phyloP scores from a whole-genome alignment of 1,140 invertebrate genomes.

The Campodea augens region DNA sequence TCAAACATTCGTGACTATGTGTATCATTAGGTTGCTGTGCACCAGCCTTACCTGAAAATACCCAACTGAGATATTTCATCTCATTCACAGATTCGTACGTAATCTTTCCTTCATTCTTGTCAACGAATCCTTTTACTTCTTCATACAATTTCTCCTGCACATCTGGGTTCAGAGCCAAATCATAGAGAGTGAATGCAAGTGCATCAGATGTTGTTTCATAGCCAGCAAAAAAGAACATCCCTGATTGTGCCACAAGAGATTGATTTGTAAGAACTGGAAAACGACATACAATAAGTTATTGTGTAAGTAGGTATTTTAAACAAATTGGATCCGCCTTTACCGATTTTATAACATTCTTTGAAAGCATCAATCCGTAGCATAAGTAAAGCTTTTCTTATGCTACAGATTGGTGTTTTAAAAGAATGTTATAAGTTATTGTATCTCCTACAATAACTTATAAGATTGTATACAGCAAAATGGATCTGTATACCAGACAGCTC shows the following conservation, averaged over 20 bases:
- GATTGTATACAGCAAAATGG: neutral
- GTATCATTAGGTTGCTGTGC: no score
- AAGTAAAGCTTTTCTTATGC: no score
- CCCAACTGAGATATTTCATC: conserved; percentile 22
- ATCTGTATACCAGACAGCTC: neutral
- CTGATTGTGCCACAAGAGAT: conserved; percentile 24
- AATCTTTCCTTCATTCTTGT: conserved; percentile 1
- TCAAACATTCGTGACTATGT: no score
- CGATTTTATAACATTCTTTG: no score
- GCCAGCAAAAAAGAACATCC: conserved; percentile 21
- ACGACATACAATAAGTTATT: no score
- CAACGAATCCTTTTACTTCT: conserved; percentile 20
- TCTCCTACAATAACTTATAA: no score
- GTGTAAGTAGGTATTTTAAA: no score
- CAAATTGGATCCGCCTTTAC: no score
- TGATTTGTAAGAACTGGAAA: neutral
- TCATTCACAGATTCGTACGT: conserved; percentile 1
- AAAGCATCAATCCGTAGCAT: no score
- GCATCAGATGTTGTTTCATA: conserved; percentile 27
- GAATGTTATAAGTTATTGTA: no score
- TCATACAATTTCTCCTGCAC: conserved; percentile 23
- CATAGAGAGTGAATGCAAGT: conserved; percentile 19
- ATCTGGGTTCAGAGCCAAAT: conserved; percentile 24
- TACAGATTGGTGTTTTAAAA: no score
- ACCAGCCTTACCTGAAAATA: conserved; percentile 1